A percentile compares a stretch with the other conserved stretches of the same genome.
phyloP scores from a whole-genome alignment of 2,888 invertebrate species.

The Phytoseiulus persimilis region DNA sequence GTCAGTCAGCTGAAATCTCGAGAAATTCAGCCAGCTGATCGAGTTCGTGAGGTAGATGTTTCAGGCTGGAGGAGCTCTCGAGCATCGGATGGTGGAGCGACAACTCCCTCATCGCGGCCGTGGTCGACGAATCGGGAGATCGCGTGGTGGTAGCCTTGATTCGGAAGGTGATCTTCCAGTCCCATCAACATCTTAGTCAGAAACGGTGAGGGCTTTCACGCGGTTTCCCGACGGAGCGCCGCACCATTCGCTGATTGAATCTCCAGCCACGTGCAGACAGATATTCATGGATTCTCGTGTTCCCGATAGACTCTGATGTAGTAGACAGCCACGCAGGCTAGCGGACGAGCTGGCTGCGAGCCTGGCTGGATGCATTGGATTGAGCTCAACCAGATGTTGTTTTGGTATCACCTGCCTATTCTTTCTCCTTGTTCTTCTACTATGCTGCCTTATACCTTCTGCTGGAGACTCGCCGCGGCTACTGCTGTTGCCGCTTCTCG shows the following conservation, averaged over 20 bases:
- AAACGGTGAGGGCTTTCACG: neutral
- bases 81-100: neutral
- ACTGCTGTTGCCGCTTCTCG: neutral
- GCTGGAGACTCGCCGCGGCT: neutral
- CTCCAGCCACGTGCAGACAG: neutral
- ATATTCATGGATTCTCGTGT: neutral
- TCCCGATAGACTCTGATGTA: neutral
- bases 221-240: neutral
- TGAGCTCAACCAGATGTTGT: conserved; percentile 19
- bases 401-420: conserved; percentile 37
- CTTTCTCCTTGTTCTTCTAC: neutral
- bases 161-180: neutral
- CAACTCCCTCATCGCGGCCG: neutral
- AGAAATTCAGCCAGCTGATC: too few relatives aligned
- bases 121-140: neutral
- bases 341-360: neutral
- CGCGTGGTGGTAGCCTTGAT: neutral
- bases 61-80: neutral
- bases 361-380: neutral
- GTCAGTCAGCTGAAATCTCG: too few relatives aligned
- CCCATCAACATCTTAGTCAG: neutral
- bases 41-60: neutral
- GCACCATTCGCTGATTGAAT: neutral
- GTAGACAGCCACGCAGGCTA: neutral
- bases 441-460: neutral